Conservation (phyloP, 2,797 vertebrate species). For the Oreochromis mossambicus region DNA sequence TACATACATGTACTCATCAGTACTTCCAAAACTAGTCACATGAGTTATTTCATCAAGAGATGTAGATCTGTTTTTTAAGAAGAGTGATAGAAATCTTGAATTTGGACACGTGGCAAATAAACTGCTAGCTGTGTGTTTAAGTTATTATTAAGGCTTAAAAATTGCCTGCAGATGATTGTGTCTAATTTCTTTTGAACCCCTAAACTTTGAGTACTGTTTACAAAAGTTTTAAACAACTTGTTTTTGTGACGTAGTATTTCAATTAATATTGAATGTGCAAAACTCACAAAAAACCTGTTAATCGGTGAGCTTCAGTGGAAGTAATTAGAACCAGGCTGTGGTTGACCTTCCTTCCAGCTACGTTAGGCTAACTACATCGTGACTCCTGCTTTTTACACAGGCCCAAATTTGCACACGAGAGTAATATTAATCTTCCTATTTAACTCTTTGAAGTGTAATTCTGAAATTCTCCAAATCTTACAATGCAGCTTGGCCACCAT, state of each 20-base stretch:
- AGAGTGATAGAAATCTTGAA: background rate
- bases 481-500: background rate
- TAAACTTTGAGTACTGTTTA: rapidly evolving
- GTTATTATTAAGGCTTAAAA: background rate
- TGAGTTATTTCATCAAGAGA: background rate
- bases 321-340: background rate
- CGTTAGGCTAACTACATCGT: background rate
- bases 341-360: background rate
- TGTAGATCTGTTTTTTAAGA: background rate
- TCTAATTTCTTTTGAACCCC: background rate
- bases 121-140: background rate
- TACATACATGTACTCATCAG: background rate
- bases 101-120: background rate
- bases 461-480: background rate
- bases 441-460: background rate
- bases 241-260: background rate
- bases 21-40: background rate
- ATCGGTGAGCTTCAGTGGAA: rapidly evolving
- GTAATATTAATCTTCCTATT: background rate
- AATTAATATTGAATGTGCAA: background rate
- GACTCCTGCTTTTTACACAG: background rate
- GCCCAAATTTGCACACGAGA: background rate
- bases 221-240: background rate
- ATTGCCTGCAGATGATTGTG: background rate
- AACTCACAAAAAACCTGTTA: background rate